A percentile compares a stretch with the other conserved stretches of the same genome.
Conservation (phyloP, 1,140 invertebrate genomes). For the Drosophila ohnishii region DNA sequence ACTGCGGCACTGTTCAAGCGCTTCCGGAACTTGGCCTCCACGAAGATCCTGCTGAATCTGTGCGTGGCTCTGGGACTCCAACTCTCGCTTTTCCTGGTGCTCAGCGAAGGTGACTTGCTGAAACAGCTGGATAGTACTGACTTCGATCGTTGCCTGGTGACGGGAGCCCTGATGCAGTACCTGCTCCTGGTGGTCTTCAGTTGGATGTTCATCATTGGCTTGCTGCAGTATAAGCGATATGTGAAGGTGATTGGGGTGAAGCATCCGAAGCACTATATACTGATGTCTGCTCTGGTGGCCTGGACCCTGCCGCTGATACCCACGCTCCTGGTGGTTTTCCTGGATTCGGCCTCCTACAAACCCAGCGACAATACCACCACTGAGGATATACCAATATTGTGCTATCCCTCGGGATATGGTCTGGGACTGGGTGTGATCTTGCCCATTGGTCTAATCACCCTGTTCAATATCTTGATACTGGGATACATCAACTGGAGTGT, state of each 20-base stretch:
- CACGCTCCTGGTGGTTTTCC: constrained; percentile 83
- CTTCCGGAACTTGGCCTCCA: constrained; percentile 86
- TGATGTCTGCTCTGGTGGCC: constrained; percentile 84
- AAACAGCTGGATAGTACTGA: constrained; percentile 13
- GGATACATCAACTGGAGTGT: constrained; percentile 85
- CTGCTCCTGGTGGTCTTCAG: constrained; percentile 86
- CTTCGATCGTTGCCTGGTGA: constrained; percentile 80
- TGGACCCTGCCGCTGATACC: constrained; percentile 85
- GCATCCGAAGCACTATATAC: constrained; percentile 84
- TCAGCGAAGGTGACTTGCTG: constrained; percentile 54
- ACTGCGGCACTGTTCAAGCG: constrained; percentile 85
- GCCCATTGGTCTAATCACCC: constrained; percentile 84
- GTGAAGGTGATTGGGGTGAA: constrained; percentile 85
- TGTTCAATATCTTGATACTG: constrained; percentile 85
- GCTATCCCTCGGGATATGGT: constrained; percentile 85
- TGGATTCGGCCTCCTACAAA: constrained; percentile 84
- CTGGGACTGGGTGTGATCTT: constrained; percentile 84
- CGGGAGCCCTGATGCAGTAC: constrained; percentile 86
- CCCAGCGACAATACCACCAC: constrained; percentile 37
- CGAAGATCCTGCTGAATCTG: constrained; percentile 86
- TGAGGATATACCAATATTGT: constrained; percentile 77
- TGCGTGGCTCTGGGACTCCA: constrained; percentile 85
- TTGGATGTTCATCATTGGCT: constrained; percentile 88
- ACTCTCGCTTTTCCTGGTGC: constrained; percentile 83
- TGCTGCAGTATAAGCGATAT: constrained; percentile 87